A percentile compares a stretch with the other conserved stretches of the same genome.
Evolutionary conservation across 2,797 vertebrate genomes (phyloP).

Genomic region (Acrossocheilus fasciatus): DNA sequence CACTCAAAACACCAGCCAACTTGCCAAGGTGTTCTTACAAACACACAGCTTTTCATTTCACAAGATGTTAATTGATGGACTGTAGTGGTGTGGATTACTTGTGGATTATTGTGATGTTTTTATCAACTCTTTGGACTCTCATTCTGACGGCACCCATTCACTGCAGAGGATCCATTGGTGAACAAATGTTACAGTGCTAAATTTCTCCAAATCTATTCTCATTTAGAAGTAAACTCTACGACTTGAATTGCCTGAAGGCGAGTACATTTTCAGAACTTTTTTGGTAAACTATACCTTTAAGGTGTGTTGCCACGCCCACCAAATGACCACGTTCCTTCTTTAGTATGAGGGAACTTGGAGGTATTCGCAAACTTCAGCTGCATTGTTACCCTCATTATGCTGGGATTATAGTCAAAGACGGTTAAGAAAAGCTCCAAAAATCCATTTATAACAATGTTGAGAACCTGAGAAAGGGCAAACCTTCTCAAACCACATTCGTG

Average conservation of each 20-base stretch:
- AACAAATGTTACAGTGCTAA: neutral
- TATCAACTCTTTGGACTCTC: neutral
- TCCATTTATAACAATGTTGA: conserved; percentile 66
- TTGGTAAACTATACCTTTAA: neutral
- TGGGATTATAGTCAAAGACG: conserved; percentile 75
- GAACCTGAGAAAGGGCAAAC: conserved; percentile 65
- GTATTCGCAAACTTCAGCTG: conserved; percentile 68
- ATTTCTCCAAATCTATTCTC: neutral
- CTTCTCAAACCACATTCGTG: conserved; percentile 71
- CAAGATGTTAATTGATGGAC: neutral
- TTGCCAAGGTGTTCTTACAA: neutral
- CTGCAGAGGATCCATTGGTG: neutral
- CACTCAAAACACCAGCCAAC: neutral
- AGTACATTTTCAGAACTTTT: neutral
- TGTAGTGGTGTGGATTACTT: neutral
- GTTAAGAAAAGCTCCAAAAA: conserved; percentile 68
- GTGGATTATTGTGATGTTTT: neutral
- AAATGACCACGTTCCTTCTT: neutral
- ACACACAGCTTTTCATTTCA: neutral
- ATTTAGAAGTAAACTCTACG: neutral
- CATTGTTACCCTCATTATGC: conserved; percentile 69
- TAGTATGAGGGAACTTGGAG: neutral
- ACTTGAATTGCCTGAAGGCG: neutral
- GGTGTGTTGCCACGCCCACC: neutral
- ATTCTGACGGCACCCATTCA: neutral